Evolutionary conservation across 2,888 invertebrate species (phyloP).

Genomic region (Hecatera dysodea): DNA sequence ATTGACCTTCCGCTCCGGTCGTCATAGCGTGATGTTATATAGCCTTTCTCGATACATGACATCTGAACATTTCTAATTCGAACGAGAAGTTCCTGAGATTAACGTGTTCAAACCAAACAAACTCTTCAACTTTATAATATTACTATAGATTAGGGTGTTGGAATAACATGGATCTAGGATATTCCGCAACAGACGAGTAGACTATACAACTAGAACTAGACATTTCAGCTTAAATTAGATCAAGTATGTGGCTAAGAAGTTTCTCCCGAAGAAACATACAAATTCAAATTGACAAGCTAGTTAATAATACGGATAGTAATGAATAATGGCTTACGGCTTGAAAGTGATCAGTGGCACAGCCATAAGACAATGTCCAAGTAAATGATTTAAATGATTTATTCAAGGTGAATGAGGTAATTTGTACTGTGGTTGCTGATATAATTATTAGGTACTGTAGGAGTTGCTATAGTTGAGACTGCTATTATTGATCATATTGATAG

Average conservation of each 20-base stretch:
- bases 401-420: constrained; percentile 73
- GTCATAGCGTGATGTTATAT: too few relatives aligned
- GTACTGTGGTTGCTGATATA: constrained; percentile 64
- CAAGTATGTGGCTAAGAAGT: background rate
- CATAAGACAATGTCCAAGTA: constrained; percentile 63
- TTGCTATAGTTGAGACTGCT: background rate
- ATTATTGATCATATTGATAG: constrained; percentile 9
- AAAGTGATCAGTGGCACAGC: constrained; percentile 62
- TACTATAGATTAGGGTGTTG: too few relatives aligned
- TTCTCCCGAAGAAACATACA: background rate
- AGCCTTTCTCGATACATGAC: too few relatives aligned
- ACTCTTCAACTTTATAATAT: too few relatives aligned
- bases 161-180: too few relatives aligned
- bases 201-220: too few relatives aligned
- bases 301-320: constrained; percentile 31
- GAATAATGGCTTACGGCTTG: constrained; percentile 31
- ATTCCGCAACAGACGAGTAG: too few relatives aligned
- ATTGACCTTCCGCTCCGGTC: too few relatives aligned
- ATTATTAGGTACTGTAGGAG: constrained; percentile 57
- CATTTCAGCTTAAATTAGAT: background rate
- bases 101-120: too few relatives aligned
- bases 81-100: too few relatives aligned
- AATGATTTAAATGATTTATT: constrained; percentile 68
- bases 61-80: too few relatives aligned
- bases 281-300: background rate